Evolutionary conservation across 2,113 vertebrate genomes (phyloP).

Genomic region (Lontra canadensis): DNA sequence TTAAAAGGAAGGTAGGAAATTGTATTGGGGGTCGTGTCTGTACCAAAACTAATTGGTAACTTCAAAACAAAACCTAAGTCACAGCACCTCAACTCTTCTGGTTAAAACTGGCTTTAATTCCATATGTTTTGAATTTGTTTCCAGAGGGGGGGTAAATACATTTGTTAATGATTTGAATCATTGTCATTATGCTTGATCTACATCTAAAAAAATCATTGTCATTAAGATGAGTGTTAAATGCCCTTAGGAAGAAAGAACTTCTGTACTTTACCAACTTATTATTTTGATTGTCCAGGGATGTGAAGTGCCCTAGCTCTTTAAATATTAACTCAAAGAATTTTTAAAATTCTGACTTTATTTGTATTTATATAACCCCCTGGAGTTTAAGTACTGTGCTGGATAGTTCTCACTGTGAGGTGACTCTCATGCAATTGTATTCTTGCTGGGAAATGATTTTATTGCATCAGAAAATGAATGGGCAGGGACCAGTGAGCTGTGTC

Average conservation of each 20-base stretch:
- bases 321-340: conserved; percentile 59
- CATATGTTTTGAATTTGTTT: conserved; percentile 21
- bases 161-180: conserved; percentile 41
- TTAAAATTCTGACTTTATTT: conserved; percentile 60
- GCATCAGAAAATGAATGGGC: conserved; percentile 68
- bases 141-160: background rate
- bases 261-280: background rate
- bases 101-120: conserved; percentile 39
- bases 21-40: background rate
- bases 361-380: conserved; percentile 51
- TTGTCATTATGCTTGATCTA: background rate
- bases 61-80: background rate
- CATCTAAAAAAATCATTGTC: background rate
- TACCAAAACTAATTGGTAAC: background rate
- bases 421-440: conserved; percentile 59
- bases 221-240: conserved; percentile 30
- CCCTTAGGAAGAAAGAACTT: conserved; percentile 2
- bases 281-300: conserved; percentile 32
- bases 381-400: conserved; percentile 37
- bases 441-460: conserved; percentile 73
- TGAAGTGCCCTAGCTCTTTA: conserved; percentile 42
- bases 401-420: conserved; percentile 55
- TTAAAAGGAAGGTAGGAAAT: conserved; percentile 13
- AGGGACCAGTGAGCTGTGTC: conserved; percentile 63
- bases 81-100: background rate